phyloP scores from a whole-genome alignment of 2,113 vertebrate genomes.

The Perca flavescens region DNA sequence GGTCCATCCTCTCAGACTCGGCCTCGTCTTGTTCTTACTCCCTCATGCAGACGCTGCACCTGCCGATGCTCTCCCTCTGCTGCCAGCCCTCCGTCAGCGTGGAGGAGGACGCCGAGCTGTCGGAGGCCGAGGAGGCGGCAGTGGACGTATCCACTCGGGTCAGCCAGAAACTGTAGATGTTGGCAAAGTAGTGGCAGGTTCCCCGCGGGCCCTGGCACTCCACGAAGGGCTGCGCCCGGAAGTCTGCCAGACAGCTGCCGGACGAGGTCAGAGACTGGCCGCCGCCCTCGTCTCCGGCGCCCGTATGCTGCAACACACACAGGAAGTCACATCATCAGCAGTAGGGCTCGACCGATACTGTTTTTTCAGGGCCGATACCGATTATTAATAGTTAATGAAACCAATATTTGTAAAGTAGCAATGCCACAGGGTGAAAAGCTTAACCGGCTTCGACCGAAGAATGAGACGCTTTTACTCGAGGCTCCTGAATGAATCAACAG shows the following conservation, averaged over 20 bases:
- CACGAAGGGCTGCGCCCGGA: conserved; percentile 90
- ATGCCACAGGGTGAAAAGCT: no score
- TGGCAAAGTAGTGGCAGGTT: conserved; percentile 92
- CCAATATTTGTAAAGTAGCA: no score
- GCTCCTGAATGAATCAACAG: no score
- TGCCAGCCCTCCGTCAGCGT: conserved; percentile 81
- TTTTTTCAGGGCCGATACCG: no score
- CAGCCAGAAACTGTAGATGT: conserved; percentile 94
- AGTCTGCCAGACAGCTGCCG: conserved; percentile 91
- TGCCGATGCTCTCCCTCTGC: conserved; percentile 84
- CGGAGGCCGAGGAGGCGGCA: conserved; percentile 56
- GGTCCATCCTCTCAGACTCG: conserved; percentile 8
- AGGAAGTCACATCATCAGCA: conserved; percentile 45
- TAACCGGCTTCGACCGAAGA: no score
- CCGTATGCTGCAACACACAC: conserved; percentile 88
- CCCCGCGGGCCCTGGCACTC: conserved; percentile 94
- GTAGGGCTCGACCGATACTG: no score
- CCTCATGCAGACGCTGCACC: conserved; percentile 92
- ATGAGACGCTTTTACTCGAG: no score
- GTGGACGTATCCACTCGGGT: conserved; percentile 66
- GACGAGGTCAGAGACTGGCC: conserved; percentile 93
- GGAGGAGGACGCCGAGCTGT: conserved; percentile 48
- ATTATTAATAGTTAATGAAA: no score
- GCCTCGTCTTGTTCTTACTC: conserved; percentile 71
- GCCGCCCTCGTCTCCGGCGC: conserved; percentile 91